phyloP scores from a whole-genome alignment of 1,140 invertebrate species.

The Matsumurasca onukii region DNA sequence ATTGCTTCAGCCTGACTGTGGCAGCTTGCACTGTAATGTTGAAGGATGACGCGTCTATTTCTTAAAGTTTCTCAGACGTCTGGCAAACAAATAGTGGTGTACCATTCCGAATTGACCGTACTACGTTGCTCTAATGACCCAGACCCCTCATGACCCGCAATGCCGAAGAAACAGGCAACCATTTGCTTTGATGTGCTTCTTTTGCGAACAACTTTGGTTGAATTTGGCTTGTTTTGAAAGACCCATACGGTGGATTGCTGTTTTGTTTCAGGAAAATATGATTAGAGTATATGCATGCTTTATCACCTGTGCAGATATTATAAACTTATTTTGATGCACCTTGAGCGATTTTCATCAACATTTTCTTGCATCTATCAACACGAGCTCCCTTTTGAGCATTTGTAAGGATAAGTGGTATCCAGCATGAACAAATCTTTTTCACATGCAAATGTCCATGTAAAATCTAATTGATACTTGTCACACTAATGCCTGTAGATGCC shows the following conservation, averaged over 20 bases:
- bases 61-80: too few species aligned
- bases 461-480: slow-evolving; percentile 34
- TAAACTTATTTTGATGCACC: too few species aligned
- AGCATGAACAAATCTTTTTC: slow-evolving; percentile 30
- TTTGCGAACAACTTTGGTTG: too few species aligned
- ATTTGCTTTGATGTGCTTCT: too few species aligned
- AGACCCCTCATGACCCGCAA: slow-evolving; percentile 30
- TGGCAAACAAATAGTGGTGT: too few species aligned
- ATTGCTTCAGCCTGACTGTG: too few species aligned
- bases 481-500: slow-evolving; percentile 36
- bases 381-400: slow-evolving; percentile 35
- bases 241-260: too few species aligned
- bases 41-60: too few species aligned
- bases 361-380: slow-evolving; percentile 39
- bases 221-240: too few species aligned
- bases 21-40: too few species aligned
- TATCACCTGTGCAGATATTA: too few species aligned
- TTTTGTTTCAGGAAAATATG: slow-evolving; percentile 39
- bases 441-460: slow-evolving; percentile 27
- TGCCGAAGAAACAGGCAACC: slow-evolving; percentile 38
- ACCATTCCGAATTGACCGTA: too few species aligned
- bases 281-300: slow-evolving; percentile 36
- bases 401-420: slow-evolving; percentile 38
- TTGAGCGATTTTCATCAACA: slow-evolving; percentile 34
- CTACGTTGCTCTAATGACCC: slow-evolving; percentile 35